phyloP scores from a whole-genome alignment of 2,888 invertebrate species.

The Caenorhabditis sp. region DNA sequence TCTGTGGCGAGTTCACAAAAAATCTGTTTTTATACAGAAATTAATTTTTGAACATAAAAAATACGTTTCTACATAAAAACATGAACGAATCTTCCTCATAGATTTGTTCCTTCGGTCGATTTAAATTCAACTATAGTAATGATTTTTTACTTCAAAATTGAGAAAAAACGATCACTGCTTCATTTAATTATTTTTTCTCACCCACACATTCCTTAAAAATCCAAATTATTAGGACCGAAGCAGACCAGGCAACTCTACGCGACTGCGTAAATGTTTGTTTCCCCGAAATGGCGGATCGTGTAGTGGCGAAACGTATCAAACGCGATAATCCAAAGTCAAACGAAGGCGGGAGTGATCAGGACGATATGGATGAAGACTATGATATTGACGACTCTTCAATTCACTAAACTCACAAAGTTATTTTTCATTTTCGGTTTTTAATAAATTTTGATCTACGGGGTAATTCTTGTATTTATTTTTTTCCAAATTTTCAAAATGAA shows the following conservation, averaged over 20 bases:
- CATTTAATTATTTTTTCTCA: no score
- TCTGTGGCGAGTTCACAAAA: no score
- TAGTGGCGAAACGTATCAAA: not conserved
- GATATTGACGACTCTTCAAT: not conserved
- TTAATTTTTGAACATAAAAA: no score
- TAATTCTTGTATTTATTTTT: not conserved
- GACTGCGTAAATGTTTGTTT: constrained; percentile 15
- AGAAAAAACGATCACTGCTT: no score
- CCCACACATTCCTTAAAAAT: no score
- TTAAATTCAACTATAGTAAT: no score
- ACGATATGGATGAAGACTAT: not conserved
- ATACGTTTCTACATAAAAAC: no score
- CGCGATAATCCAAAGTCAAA: not conserved
- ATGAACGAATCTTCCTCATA: no score
- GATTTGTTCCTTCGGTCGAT: not conserved
- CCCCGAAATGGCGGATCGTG: constrained; percentile 19
- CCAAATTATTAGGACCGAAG: not conserved
- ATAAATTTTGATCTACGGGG: not conserved
- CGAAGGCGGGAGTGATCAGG: not conserved
- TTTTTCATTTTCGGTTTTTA: not conserved
- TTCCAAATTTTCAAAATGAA: not conserved
- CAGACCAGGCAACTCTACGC: constrained; percentile 11
- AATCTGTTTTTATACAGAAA: no score
- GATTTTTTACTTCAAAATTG: no score
- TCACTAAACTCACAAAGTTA: not conserved